A percentile compares a stretch with the other conserved stretches of the same genome.
These are phyloP conservation scores for chimpanzee (Pan troglodytes) DNA, from an alignment of 2,113 vertebrate species.

Conservation along the genomic window DNA sequence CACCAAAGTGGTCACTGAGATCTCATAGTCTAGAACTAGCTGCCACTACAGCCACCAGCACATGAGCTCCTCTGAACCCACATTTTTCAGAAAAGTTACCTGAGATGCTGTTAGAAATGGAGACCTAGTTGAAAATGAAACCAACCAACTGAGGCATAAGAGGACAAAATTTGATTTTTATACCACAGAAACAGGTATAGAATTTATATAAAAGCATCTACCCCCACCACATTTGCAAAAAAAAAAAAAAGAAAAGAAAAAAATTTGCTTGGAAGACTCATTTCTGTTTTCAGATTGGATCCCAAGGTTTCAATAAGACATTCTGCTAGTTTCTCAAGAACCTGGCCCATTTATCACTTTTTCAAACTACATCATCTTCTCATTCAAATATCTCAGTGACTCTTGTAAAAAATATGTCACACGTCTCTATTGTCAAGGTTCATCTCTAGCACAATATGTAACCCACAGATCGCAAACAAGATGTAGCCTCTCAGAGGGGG, in stretches of 20 bases:
- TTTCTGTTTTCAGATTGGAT: not conserved
- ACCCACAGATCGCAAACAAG: not conserved
- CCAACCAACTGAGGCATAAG: not conserved
- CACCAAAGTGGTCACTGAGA: not conserved
- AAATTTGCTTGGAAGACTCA: not conserved
- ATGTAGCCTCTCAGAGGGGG: not conserved
- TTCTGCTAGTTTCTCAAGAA: conserved; percentile 30
- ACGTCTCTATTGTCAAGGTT: not conserved
- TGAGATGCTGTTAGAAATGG: not conserved
- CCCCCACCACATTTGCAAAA: not conserved
- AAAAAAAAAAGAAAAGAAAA: too few species aligned
- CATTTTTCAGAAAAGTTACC: not conserved
- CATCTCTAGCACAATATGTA: not conserved
- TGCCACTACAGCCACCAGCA: not conserved
- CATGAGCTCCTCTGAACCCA: not conserved
- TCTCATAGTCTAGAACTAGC: not conserved
- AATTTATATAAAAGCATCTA: not conserved
- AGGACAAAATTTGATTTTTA: not conserved
- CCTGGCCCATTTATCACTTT: not conserved
- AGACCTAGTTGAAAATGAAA: not conserved
- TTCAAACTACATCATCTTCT: not conserved
- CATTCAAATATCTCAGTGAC: not conserved
- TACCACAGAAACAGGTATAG: not conserved
- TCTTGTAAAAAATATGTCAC: not conserved
- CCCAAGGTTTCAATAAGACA: not conserved